Percentiles rank a stretch among this genome's conserved stretches.
These are phyloP conservation scores for Aromia moschata DNA, from an alignment of 2,888 invertebrate species.

Conservation along the genomic window DNA sequence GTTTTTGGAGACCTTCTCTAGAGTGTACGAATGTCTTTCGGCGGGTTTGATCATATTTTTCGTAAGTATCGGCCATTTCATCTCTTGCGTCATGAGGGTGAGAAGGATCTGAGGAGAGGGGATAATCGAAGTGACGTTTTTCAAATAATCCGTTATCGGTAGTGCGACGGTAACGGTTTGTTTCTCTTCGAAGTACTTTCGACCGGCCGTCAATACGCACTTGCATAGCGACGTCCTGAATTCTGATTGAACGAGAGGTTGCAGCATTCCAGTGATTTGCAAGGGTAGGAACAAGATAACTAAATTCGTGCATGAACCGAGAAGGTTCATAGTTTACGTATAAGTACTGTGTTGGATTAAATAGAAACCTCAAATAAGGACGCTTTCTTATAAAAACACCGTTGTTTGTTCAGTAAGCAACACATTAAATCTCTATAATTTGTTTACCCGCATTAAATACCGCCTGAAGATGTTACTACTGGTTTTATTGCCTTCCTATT, in stretches of 20 bases:
- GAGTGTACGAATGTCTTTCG: not conserved
- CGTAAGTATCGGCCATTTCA: slow-evolving; percentile 12
- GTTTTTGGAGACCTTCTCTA: not conserved
- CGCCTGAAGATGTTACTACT: too few species aligned
- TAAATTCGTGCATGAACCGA: too few species aligned
- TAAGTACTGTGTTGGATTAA: too few species aligned
- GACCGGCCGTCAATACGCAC: not conserved
- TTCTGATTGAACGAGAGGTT: not conserved
- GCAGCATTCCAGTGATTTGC: too few species aligned
- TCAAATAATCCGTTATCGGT: not conserved
- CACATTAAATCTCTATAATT: too few species aligned
- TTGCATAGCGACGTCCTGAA: not conserved
- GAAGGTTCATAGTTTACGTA: too few species aligned
- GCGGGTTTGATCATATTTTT: not conserved
- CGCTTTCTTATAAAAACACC: too few species aligned
- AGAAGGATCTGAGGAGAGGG: not conserved
- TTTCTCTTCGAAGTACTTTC: not conserved
- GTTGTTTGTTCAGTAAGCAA: too few species aligned
- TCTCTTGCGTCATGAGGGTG: not conserved
- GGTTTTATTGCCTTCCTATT: too few species aligned
- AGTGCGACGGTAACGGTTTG: slow-evolving; percentile 7
- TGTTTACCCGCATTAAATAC: too few species aligned
- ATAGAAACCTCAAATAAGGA: too few species aligned
- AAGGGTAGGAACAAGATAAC: too few species aligned
- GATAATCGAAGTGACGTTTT: not conserved